Base-by-base conservation (phyloP, 2,888 invertebrate genomes). In the Acrocyrtus sp. region DNA sequence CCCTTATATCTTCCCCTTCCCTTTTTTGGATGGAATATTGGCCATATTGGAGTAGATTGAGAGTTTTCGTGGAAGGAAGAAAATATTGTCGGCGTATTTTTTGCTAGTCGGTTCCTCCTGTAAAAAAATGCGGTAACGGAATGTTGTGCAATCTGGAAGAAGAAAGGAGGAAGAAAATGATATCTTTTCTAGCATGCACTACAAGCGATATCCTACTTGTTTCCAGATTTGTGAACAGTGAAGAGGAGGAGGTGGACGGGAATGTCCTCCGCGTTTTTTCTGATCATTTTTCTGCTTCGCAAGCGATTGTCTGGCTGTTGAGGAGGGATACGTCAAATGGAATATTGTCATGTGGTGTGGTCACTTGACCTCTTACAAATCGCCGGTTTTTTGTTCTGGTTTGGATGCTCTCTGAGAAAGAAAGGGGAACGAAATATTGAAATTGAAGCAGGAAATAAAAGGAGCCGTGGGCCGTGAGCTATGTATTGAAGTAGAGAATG, bases 171-270 rank as follows among this genome's bases (percentile, higher is more conserved):
- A n/a, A n/a, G n/a, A n/a, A n/a, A n/a, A n/a, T n/a, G n/a, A n/a
- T n/a, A n/a, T n/a, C n/a, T n/a, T n/a, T n/a, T n/a, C n/a, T n/a
- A n/a, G n/a, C n/a, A n/a, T n/a, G n/a, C n/a, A n/a, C n/a, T n/a
- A 12, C 45, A n/a, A 57, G 21, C n/a, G 43, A 41, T 26, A 39
- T 41, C 19, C 24, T 61, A 17, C 54, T 53, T 51, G 34, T 61
- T 45, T 53, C 45, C 63, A 69, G 45, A 60, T 43, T 60, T 47
- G 65, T 60, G 65, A 58, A 72, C 62, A 65, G 21, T 58, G 45
- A 73, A 73, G 67, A 62, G 67, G 68, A 51, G 68, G 60, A 58
- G 43, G 66, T 17, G 24, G 62, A 65, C 45, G 19, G 17, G 26
- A 17, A 41, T n/a, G 48, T 39, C 62, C 22, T 48, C n/a, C 21